Conservation (phyloP, 2,113 vertebrate species). For the Eonycteris spelaea region DNA sequence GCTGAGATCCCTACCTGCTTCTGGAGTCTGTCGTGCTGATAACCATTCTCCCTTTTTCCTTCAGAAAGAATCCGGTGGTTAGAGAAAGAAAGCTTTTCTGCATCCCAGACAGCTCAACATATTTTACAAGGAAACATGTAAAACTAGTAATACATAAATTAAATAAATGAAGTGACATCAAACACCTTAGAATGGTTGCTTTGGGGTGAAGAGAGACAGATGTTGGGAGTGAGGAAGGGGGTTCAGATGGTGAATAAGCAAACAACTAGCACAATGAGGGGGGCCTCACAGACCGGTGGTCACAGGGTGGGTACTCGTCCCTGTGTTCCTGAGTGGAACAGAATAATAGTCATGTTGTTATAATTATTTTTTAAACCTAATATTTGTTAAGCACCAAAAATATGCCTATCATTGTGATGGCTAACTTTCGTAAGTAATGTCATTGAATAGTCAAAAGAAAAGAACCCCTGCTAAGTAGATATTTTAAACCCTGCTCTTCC, state of each 20-base stretch:
- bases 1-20: background rate
- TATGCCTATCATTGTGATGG: background rate
- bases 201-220: background rate
- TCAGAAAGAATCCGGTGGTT: background rate
- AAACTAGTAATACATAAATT: background rate
- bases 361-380: background rate
- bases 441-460: background rate
- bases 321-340: background rate
- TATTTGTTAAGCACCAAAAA: background rate
- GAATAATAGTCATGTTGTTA: background rate
- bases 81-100: background rate
- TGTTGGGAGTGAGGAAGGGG: background rate
- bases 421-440: background rate
- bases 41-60: background rate
- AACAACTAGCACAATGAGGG: background rate
- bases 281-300: fast-evolving
- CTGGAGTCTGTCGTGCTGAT: background rate
- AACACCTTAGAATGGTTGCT: background rate
- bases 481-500: background rate
- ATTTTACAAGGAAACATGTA: background rate
- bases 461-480: background rate
- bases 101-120: background rate
- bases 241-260: background rate
- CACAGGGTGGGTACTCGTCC: fast-evolving
- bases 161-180: background rate